Base-by-base conservation (phyloP, 1,140 invertebrate species). In the Scaptomyza graminum region DNA sequence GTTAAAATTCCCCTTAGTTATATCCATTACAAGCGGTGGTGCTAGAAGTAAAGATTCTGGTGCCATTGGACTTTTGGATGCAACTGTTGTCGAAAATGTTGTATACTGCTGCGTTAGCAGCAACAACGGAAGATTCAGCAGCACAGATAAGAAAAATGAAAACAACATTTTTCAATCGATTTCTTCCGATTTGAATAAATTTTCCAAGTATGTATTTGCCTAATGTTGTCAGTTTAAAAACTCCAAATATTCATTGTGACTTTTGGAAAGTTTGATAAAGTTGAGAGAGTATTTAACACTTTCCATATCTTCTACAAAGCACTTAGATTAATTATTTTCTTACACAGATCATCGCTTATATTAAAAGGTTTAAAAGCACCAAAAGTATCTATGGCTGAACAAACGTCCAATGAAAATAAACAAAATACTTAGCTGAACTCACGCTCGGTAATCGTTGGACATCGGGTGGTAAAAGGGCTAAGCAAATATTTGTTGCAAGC, bases 401-500 rank as follows among this genome's bases (percentile, higher is more conserved):
- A 59, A 76, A 71, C 64, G 52, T 75, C 75, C 67, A 79, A 79
- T 50, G 65, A 79, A 83, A 83, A 79, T 63, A 84, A 79, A 61
- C 79, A 82, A 67, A 68, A 49, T 46, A n/a, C n/a, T n/a, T n/a
- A 22, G 18, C 64, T 43, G 37, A 11, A 22, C 7, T 15, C 11
- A 22, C 0, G 28, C 16, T 15, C 13, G 56, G 49, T 72, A 85
- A 83, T 83, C 76, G 76, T 60, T 72, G 74, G 13, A 7, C 9
- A 34, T 25, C 31, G 62, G 57, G 56, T 87, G 77, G 77, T 68
- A 81, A 87, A 84, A 84, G 81, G 75, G 71, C 82, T 85, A 82
- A 85, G 63, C 82, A 87, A 85, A 85, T 85, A 85, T 85, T 85
- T 85, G 82, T 74, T 34, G 7, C 8, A 34, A 65, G 65, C 57